phyloP scores from a whole-genome alignment of 1,140 invertebrate species.

The Papilio polyxenes region DNA sequence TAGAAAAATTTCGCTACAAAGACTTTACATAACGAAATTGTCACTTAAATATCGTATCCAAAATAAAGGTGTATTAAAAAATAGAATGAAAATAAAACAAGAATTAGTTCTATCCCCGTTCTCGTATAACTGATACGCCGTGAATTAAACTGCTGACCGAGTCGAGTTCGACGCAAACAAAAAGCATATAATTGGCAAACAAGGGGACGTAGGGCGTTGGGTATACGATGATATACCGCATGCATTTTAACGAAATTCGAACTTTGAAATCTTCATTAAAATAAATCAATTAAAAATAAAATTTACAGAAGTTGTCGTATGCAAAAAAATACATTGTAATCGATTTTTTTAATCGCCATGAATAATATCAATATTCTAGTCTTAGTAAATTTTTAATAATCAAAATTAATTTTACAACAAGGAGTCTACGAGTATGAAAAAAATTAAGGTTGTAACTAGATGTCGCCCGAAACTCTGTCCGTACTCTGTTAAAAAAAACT shows the following conservation, averaged over 20 bases:
- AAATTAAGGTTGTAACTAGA: too few relatives aligned
- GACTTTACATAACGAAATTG: not conserved
- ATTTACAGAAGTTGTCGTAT: too few relatives aligned
- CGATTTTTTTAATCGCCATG: too few relatives aligned
- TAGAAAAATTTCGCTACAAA: not conserved
- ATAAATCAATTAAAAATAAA: too few relatives aligned
- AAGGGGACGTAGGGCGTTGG: conserved; percentile 45
- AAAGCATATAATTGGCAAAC: conserved; percentile 56
- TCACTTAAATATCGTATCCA: not conserved
- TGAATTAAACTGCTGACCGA: conserved; percentile 52
- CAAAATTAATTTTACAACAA: too few relatives aligned
- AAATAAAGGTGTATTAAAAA: conserved; percentile 11
- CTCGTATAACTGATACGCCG: conserved; percentile 16
- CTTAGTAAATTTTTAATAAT: too few relatives aligned
- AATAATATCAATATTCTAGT: too few relatives aligned
- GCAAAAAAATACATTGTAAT: too few relatives aligned
- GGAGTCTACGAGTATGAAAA: too few relatives aligned
- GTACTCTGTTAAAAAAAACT: too few relatives aligned
- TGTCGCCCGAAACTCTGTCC: too few relatives aligned
- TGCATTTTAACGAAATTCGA: conserved; percentile 6
- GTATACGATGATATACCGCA: conserved; percentile 35
- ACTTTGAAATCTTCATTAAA: not conserved
- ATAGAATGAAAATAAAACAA: conserved; percentile 27
- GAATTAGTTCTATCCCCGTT: not conserved
- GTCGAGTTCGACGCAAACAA: conserved; percentile 43